phyloP scores from a whole-genome alignment of 2,113 vertebrate genomes.

The Urocolius indicus region DNA sequence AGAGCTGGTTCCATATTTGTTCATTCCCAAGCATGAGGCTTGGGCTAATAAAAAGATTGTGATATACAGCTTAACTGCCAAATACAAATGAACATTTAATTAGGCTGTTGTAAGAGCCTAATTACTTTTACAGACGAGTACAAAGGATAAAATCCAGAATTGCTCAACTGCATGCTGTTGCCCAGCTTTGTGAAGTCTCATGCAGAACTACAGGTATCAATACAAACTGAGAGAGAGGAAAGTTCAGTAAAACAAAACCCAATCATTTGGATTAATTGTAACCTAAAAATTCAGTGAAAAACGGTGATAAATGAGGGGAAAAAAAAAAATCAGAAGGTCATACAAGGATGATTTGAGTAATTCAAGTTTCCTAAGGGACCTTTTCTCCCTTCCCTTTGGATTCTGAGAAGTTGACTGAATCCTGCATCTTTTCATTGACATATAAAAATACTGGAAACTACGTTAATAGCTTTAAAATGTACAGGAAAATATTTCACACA shows the following conservation, averaged over 20 bases:
- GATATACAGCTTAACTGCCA: not conserved
- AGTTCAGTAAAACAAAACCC: not conserved
- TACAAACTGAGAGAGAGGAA: not conserved
- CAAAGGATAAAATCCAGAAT: not conserved
- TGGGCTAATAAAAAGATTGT: not conserved
- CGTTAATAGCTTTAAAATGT: not conserved
- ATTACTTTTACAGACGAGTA: not conserved
- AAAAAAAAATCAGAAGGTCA: not conserved
- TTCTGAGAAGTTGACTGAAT: not conserved
- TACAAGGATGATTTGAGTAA: not conserved
- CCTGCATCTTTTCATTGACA: not conserved
- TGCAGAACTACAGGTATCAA: not conserved
- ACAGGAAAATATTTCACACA: not conserved
- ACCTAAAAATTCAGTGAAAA: not conserved
- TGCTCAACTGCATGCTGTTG: not conserved
- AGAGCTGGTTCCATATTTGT: not conserved
- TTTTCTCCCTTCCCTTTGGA: not conserved
- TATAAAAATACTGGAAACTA: not conserved
- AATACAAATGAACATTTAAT: conserved; percentile 22
- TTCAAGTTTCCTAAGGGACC: not conserved
- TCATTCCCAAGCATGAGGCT: not conserved
- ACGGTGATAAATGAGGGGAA: accelerated
- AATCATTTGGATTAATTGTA: not conserved
- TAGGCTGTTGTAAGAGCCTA: not conserved
- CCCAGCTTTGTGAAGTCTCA: not conserved